Evolutionary conservation across 2,888 invertebrate genomes (phyloP), one percentile per base, ranked within the genome.

Genomic region (Drosophila robusta): DNA sequence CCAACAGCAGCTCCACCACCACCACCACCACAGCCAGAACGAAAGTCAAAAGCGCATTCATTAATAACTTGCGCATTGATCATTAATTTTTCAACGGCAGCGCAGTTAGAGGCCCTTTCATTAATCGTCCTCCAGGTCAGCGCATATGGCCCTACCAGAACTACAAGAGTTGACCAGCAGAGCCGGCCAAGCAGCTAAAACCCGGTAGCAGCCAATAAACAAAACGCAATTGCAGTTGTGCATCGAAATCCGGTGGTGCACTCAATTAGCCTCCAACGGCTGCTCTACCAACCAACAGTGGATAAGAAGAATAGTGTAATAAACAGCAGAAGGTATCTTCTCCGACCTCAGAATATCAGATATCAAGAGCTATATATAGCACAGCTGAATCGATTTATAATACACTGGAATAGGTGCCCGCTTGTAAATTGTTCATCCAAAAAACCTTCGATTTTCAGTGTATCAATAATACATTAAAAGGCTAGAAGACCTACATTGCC

Each of bases 41-140:
- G 34, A 41, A 51, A 71, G 42, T 14, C 45, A 60, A 24, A n/a
- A 18, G 49, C 62, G 58, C 64, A 78, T 85, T 85, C 86, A 86
- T 86, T 86, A 87, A 86, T 86, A 88, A 89, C 80, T 70, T 61
- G 50, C 44, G 58, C 75, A 74, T 65, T 85, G 89, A 88, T 89
- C 89, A 86, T 86, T 86, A 89, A 86, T 86, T 78, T 88, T 78
- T 82, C 86, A 87, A 78, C 88, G 70, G 70, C 80, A 62, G 62
- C 57, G 68, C 65, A 72, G 73, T 68, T 58, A 58, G 70, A 74
- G 62, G 34, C 57, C 70, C 60, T 73, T 89, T 75, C 87, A 84
- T 84, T 84, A 89, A 84, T 84, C 86, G 76, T 78, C 70, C 76
- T 58, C 51, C 55, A 36, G 36, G 42, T 29, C 29, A 29, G 9